phyloP scores from a whole-genome alignment of 2,888 invertebrate species.

The Agrotis segetum region DNA sequence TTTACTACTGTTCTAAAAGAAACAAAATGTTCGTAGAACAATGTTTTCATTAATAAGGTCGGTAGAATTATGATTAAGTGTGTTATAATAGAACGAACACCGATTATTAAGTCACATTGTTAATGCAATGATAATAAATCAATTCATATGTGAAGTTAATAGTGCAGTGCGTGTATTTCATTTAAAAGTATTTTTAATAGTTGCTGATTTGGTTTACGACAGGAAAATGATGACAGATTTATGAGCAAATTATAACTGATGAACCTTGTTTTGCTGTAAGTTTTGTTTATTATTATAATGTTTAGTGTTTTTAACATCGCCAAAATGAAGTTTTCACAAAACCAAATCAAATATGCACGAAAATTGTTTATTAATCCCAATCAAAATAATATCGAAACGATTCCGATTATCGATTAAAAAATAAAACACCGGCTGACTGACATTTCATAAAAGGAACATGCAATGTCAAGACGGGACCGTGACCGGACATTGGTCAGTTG shows the following conservation, averaged over 20 bases:
- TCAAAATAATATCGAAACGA: constrained; percentile 39
- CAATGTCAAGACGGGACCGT: constrained; percentile 83
- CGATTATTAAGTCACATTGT: constrained; percentile 34
- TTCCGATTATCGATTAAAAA: constrained; percentile 58
- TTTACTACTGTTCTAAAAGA: constrained; percentile 3
- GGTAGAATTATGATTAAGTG: constrained; percentile 35
- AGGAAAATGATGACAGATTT: not conserved
- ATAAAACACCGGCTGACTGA: constrained; percentile 56
- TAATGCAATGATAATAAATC: constrained; percentile 59
- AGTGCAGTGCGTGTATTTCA: constrained; percentile 27
- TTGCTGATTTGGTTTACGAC: constrained; percentile 18
- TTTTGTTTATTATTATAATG: no score
- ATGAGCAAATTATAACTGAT: not conserved
- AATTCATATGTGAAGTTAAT: constrained; percentile 32
- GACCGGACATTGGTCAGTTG: constrained; percentile 81
- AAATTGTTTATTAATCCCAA: not conserved
- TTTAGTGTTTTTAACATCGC: not conserved
- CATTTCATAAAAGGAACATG: constrained; percentile 73
- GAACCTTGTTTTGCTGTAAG: not conserved
- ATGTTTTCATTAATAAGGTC: constrained; percentile 37
- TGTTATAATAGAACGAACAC: constrained; percentile 29
- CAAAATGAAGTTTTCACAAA: not conserved
- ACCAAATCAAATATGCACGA: not conserved
- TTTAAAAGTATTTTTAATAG: constrained; percentile 21
- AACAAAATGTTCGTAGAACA: not conserved